Conservation (phyloP, 2,797 vertebrate species). For the Cyprinella venusta region DNA sequence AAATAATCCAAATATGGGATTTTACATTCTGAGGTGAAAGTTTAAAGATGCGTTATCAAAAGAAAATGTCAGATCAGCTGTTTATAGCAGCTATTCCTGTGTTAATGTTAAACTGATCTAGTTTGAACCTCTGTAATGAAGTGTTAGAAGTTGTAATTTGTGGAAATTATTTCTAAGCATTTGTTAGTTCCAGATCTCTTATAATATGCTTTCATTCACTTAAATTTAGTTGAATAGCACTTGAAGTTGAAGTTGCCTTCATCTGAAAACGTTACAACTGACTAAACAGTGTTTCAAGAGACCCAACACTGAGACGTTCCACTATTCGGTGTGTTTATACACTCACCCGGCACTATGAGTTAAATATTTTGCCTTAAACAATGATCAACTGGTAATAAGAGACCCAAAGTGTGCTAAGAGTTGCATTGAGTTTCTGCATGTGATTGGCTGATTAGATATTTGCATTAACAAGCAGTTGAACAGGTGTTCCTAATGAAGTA, state of each 20-base stretch:
- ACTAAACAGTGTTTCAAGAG: neutral
- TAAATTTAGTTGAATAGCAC: neutral
- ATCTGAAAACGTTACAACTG: neutral
- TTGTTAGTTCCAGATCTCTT: neutral
- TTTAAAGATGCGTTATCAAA: neutral
- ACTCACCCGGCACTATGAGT: no score
- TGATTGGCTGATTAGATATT: no score
- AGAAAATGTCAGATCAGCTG: neutral
- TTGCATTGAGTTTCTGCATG: no score
- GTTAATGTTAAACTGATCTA: neutral
- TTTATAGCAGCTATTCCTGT: neutral
- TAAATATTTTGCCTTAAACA: no score
- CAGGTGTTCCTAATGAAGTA: no score
- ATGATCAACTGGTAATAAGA: no score
- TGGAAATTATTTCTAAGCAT: no score
- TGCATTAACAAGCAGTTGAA: no score
- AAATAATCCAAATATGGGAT: neutral
- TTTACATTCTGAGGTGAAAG: neutral
- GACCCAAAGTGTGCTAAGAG: no score
- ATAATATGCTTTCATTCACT: neutral
- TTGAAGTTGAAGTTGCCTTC: neutral
- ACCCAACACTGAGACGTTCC: neutral
- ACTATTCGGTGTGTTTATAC: neutral
- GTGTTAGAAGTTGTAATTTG: neutral
- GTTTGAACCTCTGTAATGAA: neutral